These are phyloP conservation scores for Enteromius paludinosus DNA, from an alignment of 2,797 vertebrate genomes.

Conservation along the genomic window DNA sequence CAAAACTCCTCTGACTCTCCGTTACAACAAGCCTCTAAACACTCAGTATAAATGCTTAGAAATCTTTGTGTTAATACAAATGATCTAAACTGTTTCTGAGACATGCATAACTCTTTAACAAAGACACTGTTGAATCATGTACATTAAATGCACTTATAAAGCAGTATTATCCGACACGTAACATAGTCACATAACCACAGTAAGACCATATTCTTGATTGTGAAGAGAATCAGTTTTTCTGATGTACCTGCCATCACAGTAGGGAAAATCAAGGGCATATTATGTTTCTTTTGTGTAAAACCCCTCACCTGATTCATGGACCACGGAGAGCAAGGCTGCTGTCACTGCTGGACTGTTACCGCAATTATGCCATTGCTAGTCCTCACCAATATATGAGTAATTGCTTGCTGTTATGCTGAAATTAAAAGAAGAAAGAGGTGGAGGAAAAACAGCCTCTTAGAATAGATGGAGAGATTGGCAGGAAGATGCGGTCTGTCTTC, in stretches of 20 bases:
- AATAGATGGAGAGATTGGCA: conserved; percentile 11
- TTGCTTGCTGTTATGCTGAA: not conserved
- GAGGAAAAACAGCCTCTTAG: not conserved
- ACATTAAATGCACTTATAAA: not conserved
- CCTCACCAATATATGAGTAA: conserved; percentile 6
- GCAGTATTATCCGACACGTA: not conserved
- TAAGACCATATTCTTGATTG: not conserved
- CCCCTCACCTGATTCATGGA: not conserved
- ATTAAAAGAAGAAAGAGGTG: conserved; percentile 9
- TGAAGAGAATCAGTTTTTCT: not conserved
- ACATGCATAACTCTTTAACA: not conserved
- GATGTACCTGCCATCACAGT: not conserved
- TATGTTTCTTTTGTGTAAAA: not conserved
- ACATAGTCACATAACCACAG: not conserved
- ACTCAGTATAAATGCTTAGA: not conserved
- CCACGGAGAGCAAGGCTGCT: not conserved
- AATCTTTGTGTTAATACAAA: not conserved
- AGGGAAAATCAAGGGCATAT: not conserved
- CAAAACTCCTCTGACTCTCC: too few relatives aligned
- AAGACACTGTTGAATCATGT: not conserved
- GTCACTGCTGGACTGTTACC: not conserved
- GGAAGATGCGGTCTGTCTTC: not conserved
- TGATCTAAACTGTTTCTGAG: not conserved
- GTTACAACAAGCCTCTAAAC: not conserved
- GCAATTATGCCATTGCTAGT: conserved; percentile 2